Percentiles rank a stretch among this genome's conserved stretches.
phyloP scores from a whole-genome alignment of 2,888 invertebrate genomes.

The Strigamia crassipes region DNA sequence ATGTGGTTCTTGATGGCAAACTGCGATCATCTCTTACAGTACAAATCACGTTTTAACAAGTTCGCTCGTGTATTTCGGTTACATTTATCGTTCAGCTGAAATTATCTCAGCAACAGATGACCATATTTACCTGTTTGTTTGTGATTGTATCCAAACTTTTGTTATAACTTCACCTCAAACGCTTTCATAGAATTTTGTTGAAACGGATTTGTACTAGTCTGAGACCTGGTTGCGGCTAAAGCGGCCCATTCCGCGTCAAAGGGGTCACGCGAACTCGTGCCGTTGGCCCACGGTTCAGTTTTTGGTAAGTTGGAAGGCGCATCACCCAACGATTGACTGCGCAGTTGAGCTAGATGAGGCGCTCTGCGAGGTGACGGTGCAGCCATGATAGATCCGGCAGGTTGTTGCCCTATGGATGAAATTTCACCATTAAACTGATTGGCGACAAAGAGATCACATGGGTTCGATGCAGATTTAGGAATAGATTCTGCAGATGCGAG shows the following conservation, averaged over 20 bases:
- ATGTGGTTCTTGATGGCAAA: neutral
- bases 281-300: constrained; percentile 48
- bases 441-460: constrained; percentile 49
- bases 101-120: neutral
- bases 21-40: neutral
- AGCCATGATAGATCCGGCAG: constrained; percentile 48
- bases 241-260: constrained; percentile 86
- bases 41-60: constrained; percentile 11
- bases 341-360: constrained; percentile 62
- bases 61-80: neutral
- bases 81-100: neutral
- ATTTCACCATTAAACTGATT: constrained; percentile 47
- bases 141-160: neutral
- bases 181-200: constrained; percentile 64
- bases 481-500: constrained; percentile 51
- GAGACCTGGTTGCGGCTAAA: constrained; percentile 62
- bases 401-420: constrained; percentile 49
- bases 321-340: constrained; percentile 65
- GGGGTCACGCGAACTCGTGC: constrained; percentile 65
- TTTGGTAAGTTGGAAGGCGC: constrained; percentile 48
- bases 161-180: constrained; percentile 67
- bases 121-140: neutral
- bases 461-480: constrained; percentile 49
- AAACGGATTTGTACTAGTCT: constrained; percentile 68
- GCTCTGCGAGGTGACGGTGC: constrained; percentile 61